Evolutionary conservation across 2,113 vertebrate species (phyloP), one percentile per base, ranked within the genome.

Genomic region (Boleophthalmus pectinirostris): DNA sequence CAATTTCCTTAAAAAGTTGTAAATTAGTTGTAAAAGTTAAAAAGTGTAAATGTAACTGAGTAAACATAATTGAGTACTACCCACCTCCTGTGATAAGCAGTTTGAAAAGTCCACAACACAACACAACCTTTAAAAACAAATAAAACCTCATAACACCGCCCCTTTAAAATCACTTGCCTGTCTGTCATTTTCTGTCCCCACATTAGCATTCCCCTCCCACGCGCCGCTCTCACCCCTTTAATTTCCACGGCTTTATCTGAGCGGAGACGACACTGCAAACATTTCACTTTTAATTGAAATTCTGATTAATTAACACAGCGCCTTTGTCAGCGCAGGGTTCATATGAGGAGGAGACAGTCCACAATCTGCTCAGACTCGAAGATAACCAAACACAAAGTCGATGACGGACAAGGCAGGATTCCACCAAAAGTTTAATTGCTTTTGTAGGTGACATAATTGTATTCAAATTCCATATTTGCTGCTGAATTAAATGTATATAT

Each of bases 261-360:
- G 51, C 16, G 2, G 49, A 16, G 49, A 20, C 49, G 49, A 51
- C 15, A 51, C 49, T 15, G 49, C 51, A 54, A 54, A 54, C 51
- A 54, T 54, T 54, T 54, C 51, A 54, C 51, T 54, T 54, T 54
- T 54, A 54, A 54, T 54, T 54, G 51, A 54, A 54, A 54, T 54
- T 54, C 20, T n/a, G 51, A 54, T 54, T 54, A 54, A 54, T 54
- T 54, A 54, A 21, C 51, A 21, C 1, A 5, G 49, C 18, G 51
- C 20, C 51, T 54, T 54, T n/a, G 51, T 54, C 51, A 21, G n/a
- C 51, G 51, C 3, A 4, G 49, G 18, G 49, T 51, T 51, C 49
- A 51, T 16, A 51, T 16, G 15, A 10, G 51, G 51, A 54, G 51
- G 51, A 54, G 51, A 18, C 51, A 1, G n/a, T 51, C 16, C 47